Evolutionary conservation across 1,140 invertebrate genomes (phyloP).

Genomic region (Leptoteleia sp.): DNA sequence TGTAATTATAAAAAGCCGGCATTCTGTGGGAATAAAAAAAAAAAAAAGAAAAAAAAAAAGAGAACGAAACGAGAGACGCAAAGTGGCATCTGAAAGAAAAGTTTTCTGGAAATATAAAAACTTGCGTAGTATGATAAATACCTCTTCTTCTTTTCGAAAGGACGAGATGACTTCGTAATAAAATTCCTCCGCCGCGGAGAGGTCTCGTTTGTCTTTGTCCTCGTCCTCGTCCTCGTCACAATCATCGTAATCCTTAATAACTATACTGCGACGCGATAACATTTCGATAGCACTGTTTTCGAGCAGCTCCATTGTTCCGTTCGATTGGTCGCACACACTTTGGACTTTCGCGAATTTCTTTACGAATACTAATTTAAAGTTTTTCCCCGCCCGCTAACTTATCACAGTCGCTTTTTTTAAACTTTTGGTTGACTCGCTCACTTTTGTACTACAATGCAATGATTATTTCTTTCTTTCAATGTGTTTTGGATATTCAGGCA

Average conservation of each 20-base stretch:
- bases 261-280: slow-evolving; percentile 75
- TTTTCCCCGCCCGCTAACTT: slow-evolving; percentile 47
- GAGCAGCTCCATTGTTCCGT: slow-evolving; percentile 74
- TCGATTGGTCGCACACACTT: slow-evolving; percentile 4
- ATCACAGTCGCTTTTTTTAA: slow-evolving; percentile 72
- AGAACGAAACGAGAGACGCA: too few species aligned
- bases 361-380: slow-evolving; percentile 17
- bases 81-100: too few species aligned
- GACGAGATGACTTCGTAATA: slow-evolving; percentile 80
- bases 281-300: slow-evolving; percentile 78
- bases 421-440: slow-evolving; percentile 72
- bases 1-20: too few species aligned
- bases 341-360: slow-evolving; percentile 19
- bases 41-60: too few species aligned
- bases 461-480: too few species aligned
- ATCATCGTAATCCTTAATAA: slow-evolving; percentile 75
- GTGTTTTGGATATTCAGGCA: slow-evolving; percentile 46
- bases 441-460: slow-evolving; percentile 52
- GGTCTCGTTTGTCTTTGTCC: slow-evolving; percentile 64
- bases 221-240: slow-evolving; percentile 69
- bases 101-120: too few species aligned
- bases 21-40: too few species aligned
- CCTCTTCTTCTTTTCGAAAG: slow-evolving; percentile 76
- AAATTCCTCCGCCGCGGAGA: slow-evolving; percentile 76
- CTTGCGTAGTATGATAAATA: too few species aligned